Evolutionary conservation across 2,797 vertebrate species (phyloP).

Genomic region (Phataginus tricuspis): DNA sequence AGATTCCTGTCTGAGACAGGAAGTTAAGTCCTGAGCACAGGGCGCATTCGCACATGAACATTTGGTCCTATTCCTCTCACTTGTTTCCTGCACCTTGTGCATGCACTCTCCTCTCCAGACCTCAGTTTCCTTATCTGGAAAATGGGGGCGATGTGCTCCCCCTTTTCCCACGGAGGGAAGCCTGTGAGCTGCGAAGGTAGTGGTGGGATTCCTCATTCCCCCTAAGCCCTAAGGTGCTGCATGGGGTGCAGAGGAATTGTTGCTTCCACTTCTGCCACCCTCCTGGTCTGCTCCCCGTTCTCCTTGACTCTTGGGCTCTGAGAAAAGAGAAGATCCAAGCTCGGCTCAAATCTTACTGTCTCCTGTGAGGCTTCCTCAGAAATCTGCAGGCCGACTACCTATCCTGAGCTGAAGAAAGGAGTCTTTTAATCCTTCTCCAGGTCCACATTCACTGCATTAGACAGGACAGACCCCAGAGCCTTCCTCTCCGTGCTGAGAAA

Average conservation of each 20-base stretch:
- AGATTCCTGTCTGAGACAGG: background rate
- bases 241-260: too few relatives aligned
- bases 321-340: background rate
- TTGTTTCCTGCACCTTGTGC: fast-evolving
- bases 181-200: background rate
- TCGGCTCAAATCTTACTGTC: background rate
- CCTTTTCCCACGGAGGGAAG: background rate
- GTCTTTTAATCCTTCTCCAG: background rate
- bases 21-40: too few relatives aligned
- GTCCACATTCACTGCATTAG: too few relatives aligned
- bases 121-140: background rate
- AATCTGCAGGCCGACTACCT: fast-evolving
- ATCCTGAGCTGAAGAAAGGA: background rate
- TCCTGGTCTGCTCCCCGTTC: background rate
- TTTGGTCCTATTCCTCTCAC: fast-evolving
- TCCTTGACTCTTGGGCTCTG: background rate
- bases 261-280: background rate
- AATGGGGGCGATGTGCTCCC: too few relatives aligned
- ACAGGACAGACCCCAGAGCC: background rate
- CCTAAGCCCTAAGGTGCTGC: background rate
- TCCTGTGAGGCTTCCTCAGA: background rate
- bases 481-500: background rate
- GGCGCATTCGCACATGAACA: fast-evolving
- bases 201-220: background rate
- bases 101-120: background rate